Percentiles rank a stretch among this genome's conserved stretches.
phyloP scores from a whole-genome alignment of 2,797 vertebrate species.

The Sebastes goodei region DNA sequence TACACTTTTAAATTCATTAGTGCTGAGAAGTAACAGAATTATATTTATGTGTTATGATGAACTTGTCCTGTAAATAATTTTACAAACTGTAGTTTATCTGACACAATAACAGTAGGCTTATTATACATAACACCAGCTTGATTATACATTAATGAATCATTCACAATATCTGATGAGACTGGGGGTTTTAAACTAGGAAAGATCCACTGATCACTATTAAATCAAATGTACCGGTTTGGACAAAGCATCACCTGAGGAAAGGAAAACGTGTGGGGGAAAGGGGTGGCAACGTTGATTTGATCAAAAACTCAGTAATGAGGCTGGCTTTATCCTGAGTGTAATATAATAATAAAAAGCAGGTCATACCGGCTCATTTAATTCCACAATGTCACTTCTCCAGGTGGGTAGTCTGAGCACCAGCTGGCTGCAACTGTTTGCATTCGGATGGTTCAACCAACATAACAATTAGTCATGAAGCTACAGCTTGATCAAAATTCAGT shows the following conservation, averaged over 20 bases:
- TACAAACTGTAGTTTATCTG: neutral
- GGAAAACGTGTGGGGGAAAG: neutral
- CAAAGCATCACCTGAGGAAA: neutral
- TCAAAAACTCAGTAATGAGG: conserved; percentile 33
- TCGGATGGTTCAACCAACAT: conserved; percentile 6
- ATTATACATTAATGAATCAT: conserved; percentile 19
- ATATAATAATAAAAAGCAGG: conserved; percentile 33
- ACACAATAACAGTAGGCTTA: neutral
- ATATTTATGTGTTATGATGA: neutral
- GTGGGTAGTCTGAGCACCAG: conserved; percentile 19
- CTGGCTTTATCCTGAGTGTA: conserved; percentile 16
- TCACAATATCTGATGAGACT: neutral
- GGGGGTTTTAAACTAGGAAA: neutral
- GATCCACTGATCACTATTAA: neutral
- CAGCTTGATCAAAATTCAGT: conserved; percentile 12
- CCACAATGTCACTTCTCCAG: conserved; percentile 37
- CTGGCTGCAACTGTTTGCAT: conserved; percentile 25
- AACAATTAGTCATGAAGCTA: conserved; percentile 29
- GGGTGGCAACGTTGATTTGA: conserved; percentile 6
- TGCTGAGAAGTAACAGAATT: neutral
- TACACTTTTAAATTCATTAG: conserved; percentile 6
- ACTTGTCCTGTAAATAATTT: neutral
- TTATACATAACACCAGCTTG: neutral
- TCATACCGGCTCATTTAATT: conserved; percentile 28
- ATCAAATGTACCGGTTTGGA: too few species aligned